These are phyloP conservation scores for Characodon lateralis DNA, from an alignment of 2,797 vertebrate species.

Conservation along the genomic window DNA sequence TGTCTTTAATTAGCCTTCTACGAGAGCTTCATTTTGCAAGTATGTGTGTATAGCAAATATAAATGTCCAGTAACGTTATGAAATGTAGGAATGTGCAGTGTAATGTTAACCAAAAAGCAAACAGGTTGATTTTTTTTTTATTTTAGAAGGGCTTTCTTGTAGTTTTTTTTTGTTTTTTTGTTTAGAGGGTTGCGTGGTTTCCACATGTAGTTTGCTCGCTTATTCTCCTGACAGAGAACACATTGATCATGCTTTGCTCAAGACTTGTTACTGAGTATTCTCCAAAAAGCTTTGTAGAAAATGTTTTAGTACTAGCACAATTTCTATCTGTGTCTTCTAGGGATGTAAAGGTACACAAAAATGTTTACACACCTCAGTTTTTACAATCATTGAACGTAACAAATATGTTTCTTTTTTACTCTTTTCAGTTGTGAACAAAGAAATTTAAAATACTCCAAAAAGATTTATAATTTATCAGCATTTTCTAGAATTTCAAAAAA, in stretches of 20 bases:
- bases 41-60: background rate
- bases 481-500: too few relatives aligned
- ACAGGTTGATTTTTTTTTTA: background rate
- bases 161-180: background rate
- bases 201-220: too few relatives aligned
- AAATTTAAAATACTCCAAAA: too few relatives aligned
- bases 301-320: background rate
- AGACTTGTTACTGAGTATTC: background rate
- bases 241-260: background rate
- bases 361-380: background rate
- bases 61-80: background rate
- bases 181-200: background rate
- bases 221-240: too few relatives aligned
- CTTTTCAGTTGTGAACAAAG: too few relatives aligned
- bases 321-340: background rate
- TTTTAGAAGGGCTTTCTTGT: background rate
- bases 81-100: background rate
- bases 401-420: too few relatives aligned
- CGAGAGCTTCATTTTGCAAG: background rate
- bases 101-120: background rate
- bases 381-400: too few relatives aligned
- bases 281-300: background rate
- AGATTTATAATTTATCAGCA: too few relatives aligned
- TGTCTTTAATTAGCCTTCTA: background rate
- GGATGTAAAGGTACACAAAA: background rate